A percentile compares a stretch with the other conserved stretches of the same genome.
Conservation (phyloP, 2,113 vertebrate genomes). For the Lycocorax pyrrhopterus region DNA sequence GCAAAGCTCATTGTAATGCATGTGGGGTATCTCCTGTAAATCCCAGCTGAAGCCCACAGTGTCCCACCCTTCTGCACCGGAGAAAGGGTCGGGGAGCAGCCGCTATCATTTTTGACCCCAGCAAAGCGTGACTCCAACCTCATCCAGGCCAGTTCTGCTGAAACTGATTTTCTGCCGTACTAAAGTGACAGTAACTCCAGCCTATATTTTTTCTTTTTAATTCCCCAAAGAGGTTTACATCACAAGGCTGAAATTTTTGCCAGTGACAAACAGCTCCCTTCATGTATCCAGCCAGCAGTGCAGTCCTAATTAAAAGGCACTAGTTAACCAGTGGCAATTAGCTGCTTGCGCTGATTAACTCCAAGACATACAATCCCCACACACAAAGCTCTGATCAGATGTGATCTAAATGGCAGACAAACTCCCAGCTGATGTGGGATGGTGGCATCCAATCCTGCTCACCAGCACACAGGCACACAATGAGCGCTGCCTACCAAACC, state of each 20-base stretch:
- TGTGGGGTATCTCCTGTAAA: conserved; percentile 52
- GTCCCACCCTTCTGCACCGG: conserved; percentile 27
- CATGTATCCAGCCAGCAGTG: background rate
- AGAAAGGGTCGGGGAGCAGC: conserved; percentile 12
- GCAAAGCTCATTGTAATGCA: conserved; percentile 71
- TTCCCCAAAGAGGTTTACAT: conserved; percentile 19
- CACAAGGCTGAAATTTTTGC: background rate
- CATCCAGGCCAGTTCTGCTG: conserved; percentile 38
- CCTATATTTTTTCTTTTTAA: background rate
- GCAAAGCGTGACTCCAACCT: conserved; percentile 6
- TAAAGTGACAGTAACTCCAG: conserved; percentile 4
- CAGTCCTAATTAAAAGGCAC: conserved; percentile 5
- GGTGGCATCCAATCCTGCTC: background rate
- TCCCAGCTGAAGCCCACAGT: conserved; percentile 32
- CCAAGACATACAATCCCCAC: background rate
- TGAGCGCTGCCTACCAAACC: background rate
- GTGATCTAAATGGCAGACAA: background rate
- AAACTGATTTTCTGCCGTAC: conserved; percentile 1
- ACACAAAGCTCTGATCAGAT: background rate
- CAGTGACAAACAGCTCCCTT: conserved; percentile 4
- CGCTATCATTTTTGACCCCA: background rate
- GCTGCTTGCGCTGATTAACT: background rate
- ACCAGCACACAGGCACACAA: background rate
- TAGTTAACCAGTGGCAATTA: background rate
- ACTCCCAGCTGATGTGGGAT: background rate